Evolutionary conservation across 2,113 vertebrate genomes (phyloP), one percentile per base, ranked within the genome.

Genomic region (Cinclus cinclus): DNA sequence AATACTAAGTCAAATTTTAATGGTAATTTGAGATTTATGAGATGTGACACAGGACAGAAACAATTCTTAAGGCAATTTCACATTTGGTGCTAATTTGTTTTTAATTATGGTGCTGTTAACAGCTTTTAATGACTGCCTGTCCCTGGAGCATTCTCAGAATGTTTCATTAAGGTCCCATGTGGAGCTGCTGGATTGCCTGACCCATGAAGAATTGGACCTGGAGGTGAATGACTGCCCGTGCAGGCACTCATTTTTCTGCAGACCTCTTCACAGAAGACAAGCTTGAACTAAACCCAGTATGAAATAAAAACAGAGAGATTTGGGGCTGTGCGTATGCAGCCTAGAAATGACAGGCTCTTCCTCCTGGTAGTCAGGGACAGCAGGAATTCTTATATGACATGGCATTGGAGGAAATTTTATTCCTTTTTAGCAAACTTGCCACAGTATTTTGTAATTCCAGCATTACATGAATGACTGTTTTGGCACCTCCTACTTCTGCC

Each of bases 31-130:
- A 95, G 70, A 79, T 95, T 83, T 85, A 97, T 83, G 67, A 89
- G 70, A 87, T 65, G 70, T 95, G 90, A 91, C 87, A 83, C 21
- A 62, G 85, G 74, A 75, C 67, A 65, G 27, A 69, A 96, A 85
- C 81, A 91, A 94, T 73, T 96, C 81, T 94, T 91, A 71, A 50
- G 63, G 87, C 84, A 79, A 71, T 95, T 94, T 89, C 25, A 91
- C 53, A 76, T 92, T 92, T 94, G 63, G 78, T 89, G 74, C 76
- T 95, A 94, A 94, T 91, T 95, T 94, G 78, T 65, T 95, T 95
- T 92, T 95, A 92, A 94, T 94, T 95, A 35, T 24, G 67, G 31
- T 73, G 87, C 60, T 77, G 52, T 88, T 95, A 92, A 65, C 87
- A 95, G 46, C 53, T 69, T 79, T 79, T 95, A 92, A 92, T 53